phyloP scores from a whole-genome alignment of 1,140 invertebrate genomes.

The Drosophila leontia region DNA sequence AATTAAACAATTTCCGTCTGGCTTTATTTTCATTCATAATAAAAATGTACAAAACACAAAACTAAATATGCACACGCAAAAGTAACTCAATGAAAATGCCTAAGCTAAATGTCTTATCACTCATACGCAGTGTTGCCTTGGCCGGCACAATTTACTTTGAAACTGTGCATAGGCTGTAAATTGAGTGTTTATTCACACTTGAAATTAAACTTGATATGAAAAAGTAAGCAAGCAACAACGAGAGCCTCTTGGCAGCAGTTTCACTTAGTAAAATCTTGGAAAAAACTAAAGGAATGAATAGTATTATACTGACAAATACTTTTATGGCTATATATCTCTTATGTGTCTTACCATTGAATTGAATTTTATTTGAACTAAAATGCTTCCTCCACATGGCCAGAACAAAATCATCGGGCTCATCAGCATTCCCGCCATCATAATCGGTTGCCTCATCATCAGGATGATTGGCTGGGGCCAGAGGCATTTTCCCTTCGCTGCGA shows the following conservation, averaged over 20 bases:
- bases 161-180: not conserved
- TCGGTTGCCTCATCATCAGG: slow-evolving; percentile 38
- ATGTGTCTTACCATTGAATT: slow-evolving; percentile 41
- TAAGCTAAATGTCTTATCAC: slow-evolving; percentile 20
- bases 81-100: not conserved
- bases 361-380: slow-evolving; percentile 65
- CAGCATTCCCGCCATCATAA: slow-evolving; percentile 44
- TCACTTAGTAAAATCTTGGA: not conserved
- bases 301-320: not conserved
- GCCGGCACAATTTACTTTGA: slow-evolving; percentile 4
- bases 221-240: not conserved
- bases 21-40: not conserved
- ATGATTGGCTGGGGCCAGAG: slow-evolving; percentile 45
- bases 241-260: no score
- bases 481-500: slow-evolving; percentile 5
- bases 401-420: slow-evolving; percentile 47
- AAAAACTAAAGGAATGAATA: not conserved
- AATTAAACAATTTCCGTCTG: not conserved
- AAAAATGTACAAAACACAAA: not conserved
- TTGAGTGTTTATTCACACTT: not conserved
- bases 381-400: slow-evolving; percentile 4
- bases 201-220: not conserved
- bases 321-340: not conserved
- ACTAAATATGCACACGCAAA: not conserved
- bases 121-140: slow-evolving; percentile 15